Conservation (phyloP, 2,888 invertebrate species). For the Linyphia triangularis region DNA sequence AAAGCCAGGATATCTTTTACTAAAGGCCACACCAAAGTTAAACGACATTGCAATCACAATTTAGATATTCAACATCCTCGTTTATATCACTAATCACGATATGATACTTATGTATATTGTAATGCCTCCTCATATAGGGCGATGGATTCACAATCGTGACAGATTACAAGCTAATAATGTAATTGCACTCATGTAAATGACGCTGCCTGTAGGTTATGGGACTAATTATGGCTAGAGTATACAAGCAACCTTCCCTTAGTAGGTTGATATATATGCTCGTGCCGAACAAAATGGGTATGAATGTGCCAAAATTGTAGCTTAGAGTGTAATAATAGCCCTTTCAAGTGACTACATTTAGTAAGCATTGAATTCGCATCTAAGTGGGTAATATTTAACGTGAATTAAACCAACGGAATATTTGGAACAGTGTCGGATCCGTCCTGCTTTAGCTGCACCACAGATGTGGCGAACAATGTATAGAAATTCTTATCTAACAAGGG, state of each 20-base stretch:
- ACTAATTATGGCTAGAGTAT: conserved; percentile 6
- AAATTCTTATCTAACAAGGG: no score
- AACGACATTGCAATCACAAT: no score
- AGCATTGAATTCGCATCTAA: no score
- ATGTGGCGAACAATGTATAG: no score
- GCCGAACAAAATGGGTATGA: neutral
- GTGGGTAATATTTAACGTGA: no score
- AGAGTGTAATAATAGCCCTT: neutral
- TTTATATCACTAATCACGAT: no score
- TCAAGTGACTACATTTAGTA: neutral
- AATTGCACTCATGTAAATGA: conserved; percentile 22
- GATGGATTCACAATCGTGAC: conserved; percentile 22
- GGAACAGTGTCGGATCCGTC: no score
- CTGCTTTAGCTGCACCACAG: no score
- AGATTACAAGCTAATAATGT: conserved; percentile 36
- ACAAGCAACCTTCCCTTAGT: neutral
- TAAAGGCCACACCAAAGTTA: no score
- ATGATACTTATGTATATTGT: neutral
- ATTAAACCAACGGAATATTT: no score
- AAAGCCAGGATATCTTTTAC: no score
- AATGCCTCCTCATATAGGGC: neutral
- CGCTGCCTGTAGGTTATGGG: neutral
- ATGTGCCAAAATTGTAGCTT: neutral
- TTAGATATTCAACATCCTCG: no score
- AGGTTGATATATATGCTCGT: neutral